phyloP scores from a whole-genome alignment of 1,140 invertebrate species.

The Metaphire vulgaris region DNA sequence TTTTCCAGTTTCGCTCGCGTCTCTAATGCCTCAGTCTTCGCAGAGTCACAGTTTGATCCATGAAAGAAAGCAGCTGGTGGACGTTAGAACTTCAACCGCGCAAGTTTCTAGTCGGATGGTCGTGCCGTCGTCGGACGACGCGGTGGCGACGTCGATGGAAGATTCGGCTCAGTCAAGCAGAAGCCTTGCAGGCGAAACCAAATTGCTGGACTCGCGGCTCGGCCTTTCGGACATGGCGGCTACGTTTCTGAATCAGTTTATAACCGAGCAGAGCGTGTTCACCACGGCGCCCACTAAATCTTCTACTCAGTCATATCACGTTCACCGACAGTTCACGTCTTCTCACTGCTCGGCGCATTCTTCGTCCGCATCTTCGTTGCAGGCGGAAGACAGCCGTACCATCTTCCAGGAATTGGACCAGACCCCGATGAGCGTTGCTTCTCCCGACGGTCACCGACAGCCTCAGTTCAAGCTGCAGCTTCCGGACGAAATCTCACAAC shows the following conservation, averaged over 20 bases:
- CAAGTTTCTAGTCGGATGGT: neutral
- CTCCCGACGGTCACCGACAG: neutral
- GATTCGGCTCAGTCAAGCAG: neutral
- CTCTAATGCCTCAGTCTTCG: neutral
- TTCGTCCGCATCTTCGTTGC: neutral
- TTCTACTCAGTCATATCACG: neutral
- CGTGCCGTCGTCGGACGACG: neutral
- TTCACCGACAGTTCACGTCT: neutral
- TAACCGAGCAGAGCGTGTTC: neutral
- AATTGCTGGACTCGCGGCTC: neutral
- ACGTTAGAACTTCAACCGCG: neutral
- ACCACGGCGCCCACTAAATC: neutral
- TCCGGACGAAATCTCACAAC: neutral
- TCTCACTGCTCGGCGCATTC: neutral
- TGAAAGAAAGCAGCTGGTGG: neutral
- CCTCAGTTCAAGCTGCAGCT: neutral
- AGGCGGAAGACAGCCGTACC: neutral
- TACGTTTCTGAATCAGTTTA: neutral
- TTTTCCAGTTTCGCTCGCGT: neutral
- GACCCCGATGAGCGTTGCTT: neutral
- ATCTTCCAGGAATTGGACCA: neutral
- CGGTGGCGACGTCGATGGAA: neutral
- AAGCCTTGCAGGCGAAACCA: neutral
- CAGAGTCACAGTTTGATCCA: neutral
- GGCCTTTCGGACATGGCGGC: neutral